Evolutionary conservation across 1,140 invertebrate species (phyloP), one percentile per base, ranked within the genome.

Genomic region (Sweltsa coloradensis): DNA sequence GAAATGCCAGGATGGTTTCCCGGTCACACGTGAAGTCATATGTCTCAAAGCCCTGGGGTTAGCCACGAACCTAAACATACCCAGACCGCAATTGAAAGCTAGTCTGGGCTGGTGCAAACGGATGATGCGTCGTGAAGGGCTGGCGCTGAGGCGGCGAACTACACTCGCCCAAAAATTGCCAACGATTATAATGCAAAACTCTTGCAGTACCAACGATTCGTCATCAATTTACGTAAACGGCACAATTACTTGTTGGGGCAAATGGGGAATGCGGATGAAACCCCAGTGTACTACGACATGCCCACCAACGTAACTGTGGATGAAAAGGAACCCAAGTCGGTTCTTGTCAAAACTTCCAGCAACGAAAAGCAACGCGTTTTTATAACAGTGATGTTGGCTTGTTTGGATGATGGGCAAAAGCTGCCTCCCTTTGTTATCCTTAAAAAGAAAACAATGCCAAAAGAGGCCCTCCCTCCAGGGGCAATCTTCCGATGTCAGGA

Each of bases 191-290:
- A 52, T 18, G 27, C 36, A n/a, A 52, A 50, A 40, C 41, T 52
- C 19, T 3, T 27, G n/a, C 31, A 44, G 16, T 50, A 24, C 40
- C 47, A 25, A 24, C 39, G 29, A 19, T 45, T 41, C 26, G 31
- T 47, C 6, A 34, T 45, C 14, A 23, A 37, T 14, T 25, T 44
- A 22, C 14, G 51, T 7, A 51, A 53, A 16, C 34, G 43, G 13
- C 9, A 47, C 34, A 43, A 31, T 5, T 51, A 51, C 34, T 27
- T 40, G 6, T 25, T 53, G 11, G 24, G 34, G 14, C 46, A 49
- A 34, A 53, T 53, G 16, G 46, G 49, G 21, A 53, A 51, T 39
- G 51, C 42, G n/a, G 36, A 53, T 25, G 18, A 53, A 41, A 51
- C 44, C 13, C 44, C 51, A 7, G 44, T 53, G 22, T 51, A 47